Conservation (phyloP, 1,140 invertebrate genomes). For the Diprion similis region DNA sequence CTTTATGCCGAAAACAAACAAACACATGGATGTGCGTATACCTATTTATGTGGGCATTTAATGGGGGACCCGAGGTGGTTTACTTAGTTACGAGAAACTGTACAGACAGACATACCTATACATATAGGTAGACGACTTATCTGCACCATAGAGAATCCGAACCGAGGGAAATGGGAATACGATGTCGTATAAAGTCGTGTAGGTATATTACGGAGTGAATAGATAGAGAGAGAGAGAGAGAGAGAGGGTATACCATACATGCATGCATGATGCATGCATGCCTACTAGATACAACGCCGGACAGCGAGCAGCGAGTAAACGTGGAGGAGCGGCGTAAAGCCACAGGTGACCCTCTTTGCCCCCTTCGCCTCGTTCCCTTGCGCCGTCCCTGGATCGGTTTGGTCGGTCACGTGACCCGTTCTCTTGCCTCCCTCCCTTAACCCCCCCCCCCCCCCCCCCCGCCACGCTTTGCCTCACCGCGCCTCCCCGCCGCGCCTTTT, state of each 20-base stretch:
- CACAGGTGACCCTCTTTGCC: neutral
- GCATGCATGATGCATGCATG: too few species aligned
- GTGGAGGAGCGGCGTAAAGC: neutral
- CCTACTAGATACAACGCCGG: too few species aligned
- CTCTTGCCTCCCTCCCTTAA: slow-evolving; percentile 19
- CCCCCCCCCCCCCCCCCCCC: slow-evolving; percentile 13
- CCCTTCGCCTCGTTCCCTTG: neutral
- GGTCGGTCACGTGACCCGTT: slow-evolving; percentile 10
- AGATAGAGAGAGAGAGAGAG: neutral
- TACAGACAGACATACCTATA: neutral
- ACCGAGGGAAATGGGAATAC: neutral
- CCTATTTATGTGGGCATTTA: neutral
- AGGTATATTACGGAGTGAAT: neutral
- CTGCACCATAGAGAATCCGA: neutral
- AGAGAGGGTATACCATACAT: too few species aligned
- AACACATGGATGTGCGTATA: neutral
- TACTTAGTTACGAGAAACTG: neutral
- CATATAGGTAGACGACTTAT: neutral
- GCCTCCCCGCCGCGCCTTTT: neutral
- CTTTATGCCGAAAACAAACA: too few species aligned
- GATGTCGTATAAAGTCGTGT: neutral
- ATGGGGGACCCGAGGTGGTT: neutral
- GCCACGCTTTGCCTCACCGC: neutral
- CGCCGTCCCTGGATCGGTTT: neutral
- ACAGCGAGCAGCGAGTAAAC: too few species aligned